Conservation (phyloP, 23 tunicate genomes). For the Trididemnum nubilum region DNA sequence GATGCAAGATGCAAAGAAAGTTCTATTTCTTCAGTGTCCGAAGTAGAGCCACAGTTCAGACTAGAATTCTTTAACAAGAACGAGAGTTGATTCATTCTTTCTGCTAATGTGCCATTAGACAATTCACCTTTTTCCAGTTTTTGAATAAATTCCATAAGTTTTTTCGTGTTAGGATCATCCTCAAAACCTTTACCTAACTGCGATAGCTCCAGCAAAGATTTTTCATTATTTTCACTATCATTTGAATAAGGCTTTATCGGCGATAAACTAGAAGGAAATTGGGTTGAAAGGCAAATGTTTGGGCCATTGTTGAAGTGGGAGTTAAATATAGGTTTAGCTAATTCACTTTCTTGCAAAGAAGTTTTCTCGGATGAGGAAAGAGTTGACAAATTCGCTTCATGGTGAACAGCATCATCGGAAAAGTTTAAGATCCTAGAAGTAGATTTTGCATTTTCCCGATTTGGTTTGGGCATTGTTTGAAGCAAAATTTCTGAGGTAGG, state of each 20-base stretch:
- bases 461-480: not conserved
- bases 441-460: not conserved
- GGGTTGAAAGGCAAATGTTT: slow-evolving; percentile 26
- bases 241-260: slow-evolving; percentile 34
- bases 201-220: not conserved
- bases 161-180: slow-evolving; percentile 50
- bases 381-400: not conserved
- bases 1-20: not conserved
- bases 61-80: slow-evolving; percentile 36
- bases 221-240: not conserved
- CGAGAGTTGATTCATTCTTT: slow-evolving; percentile 37
- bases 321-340: not conserved
- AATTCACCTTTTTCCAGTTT: slow-evolving; percentile 43
- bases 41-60: not conserved
- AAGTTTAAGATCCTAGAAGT: not conserved
- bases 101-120: slow-evolving; percentile 33
- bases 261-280: slow-evolving; percentile 48
- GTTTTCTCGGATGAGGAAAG: not conserved
- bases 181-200: not conserved
- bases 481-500: slow-evolving; percentile 29
- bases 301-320: slow-evolving; percentile 28
- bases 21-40: not conserved
- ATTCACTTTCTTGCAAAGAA: not conserved
- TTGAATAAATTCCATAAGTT: slow-evolving; percentile 46
- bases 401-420: not conserved